Conservation (phyloP, 2,113 vertebrate species). For the Corydoras maculifer region DNA sequence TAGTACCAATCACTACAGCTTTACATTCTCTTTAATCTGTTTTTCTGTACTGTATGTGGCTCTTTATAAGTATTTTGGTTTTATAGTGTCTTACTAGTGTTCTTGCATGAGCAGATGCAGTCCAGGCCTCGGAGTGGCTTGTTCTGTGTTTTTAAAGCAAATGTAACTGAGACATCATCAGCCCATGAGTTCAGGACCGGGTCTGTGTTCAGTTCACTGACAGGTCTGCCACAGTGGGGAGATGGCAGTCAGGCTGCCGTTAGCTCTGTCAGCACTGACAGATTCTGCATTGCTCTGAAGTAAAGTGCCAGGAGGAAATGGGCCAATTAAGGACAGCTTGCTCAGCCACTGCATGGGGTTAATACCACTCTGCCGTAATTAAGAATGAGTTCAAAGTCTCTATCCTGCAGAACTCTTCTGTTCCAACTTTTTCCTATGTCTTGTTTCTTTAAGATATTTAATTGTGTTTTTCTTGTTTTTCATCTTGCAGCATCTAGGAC, state of each 20-base stretch:
- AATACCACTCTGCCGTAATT: slow-evolving; percentile 69
- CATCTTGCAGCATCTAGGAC: not conserved
- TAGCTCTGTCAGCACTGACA: slow-evolving; percentile 51
- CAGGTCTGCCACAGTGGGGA: slow-evolving; percentile 25
- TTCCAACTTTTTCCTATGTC: slow-evolving; percentile 49
- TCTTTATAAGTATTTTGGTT: too few relatives aligned
- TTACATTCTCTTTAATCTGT: too few relatives aligned
- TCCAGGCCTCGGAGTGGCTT: too few relatives aligned
- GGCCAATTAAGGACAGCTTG: slow-evolving; percentile 76
- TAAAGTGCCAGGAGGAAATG: slow-evolving; percentile 68
- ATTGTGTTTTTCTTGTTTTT: not conserved
- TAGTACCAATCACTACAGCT: too few relatives aligned
- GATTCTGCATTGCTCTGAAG: slow-evolving; percentile 48
- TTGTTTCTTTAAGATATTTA: slow-evolving; percentile 13
- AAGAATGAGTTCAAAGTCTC: slow-evolving; percentile 74
- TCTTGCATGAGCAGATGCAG: too few relatives aligned
- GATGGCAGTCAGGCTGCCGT: slow-evolving; percentile 47
- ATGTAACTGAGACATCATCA: not conserved
- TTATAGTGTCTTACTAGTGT: too few relatives aligned
- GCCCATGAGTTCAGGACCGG: not conserved
- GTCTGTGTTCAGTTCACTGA: slow-evolving; percentile 1
- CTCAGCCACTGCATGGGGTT: slow-evolving; percentile 69
- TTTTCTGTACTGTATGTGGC: too few relatives aligned
- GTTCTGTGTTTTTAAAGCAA: too few relatives aligned
- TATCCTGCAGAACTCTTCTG: slow-evolving; percentile 70